Percentiles rank a stretch among this genome's conserved stretches.
Conservation (phyloP, 2,797 vertebrate species). For the Kryptopterus vitreolus region DNA sequence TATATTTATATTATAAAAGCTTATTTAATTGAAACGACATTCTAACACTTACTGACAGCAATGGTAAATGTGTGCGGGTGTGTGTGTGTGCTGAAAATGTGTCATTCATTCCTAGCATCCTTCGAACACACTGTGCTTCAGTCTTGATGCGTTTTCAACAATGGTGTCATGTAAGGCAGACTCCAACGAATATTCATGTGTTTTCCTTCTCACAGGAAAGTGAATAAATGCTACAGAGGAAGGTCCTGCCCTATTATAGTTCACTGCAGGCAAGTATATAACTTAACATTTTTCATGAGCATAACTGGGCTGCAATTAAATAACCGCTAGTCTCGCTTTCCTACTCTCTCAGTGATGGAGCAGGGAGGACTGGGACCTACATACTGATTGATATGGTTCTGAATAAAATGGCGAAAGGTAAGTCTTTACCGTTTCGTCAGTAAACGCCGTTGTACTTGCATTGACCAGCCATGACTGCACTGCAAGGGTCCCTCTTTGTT, state of each 20-base stretch:
- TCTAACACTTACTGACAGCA: background rate
- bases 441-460: background rate
- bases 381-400: slow-evolving; percentile 98
- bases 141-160: slow-evolving; percentile 52
- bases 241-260: slow-evolving; percentile 97
- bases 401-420: slow-evolving; percentile 99
- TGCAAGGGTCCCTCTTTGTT: background rate
- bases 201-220: slow-evolving; percentile 88
- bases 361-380: slow-evolving; percentile 92
- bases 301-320: background rate
- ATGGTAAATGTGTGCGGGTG: background rate
- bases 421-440: slow-evolving; percentile 47
- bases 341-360: slow-evolving; percentile 84
- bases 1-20: no score
- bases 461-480: background rate
- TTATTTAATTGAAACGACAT: background rate
- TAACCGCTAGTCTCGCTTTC: slow-evolving; percentile 15
- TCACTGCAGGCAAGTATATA: slow-evolving; percentile 94
- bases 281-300: background rate
- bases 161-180: no score
- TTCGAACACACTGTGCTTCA: no score
- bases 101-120: background rate
- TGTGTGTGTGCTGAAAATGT: background rate
- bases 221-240: slow-evolving; percentile 99
- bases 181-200: no score